Evolutionary conservation across 2,797 vertebrate species (phyloP).

Genomic region (Silurus lanzhouensis): DNA sequence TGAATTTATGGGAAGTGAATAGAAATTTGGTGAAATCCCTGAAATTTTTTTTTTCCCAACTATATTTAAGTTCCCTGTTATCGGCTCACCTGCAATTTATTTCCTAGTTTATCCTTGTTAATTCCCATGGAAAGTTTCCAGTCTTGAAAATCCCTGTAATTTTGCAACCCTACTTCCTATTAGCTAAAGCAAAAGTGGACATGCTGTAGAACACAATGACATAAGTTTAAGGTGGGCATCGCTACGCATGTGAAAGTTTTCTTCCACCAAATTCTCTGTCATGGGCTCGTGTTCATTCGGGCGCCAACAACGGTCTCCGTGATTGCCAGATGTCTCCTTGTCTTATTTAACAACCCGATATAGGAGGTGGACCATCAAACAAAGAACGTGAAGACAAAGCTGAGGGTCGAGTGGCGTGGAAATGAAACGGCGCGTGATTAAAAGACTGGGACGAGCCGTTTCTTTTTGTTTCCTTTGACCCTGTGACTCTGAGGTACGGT

Average conservation of each 20-base stretch:
- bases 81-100: too few species aligned
- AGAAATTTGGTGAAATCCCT: too few species aligned
- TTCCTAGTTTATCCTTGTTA: too few species aligned
- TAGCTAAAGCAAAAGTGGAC: too few species aligned
- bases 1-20: too few species aligned
- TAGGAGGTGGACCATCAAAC: not conserved
- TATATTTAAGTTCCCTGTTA: too few species aligned
- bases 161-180: too few species aligned
- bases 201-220: not conserved
- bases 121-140: too few species aligned
- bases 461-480: not conserved
- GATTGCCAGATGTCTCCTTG: not conserved
- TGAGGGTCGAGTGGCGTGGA: not conserved
- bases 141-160: too few species aligned
- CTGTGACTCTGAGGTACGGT: not conserved
- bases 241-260: not conserved
- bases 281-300: too few species aligned
- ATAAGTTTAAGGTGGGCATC: not conserved
- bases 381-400: not conserved
- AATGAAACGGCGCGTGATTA: not conserved
- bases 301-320: not conserved
- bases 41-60: too few species aligned
- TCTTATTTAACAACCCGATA: not conserved
- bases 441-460: not conserved
- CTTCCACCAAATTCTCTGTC: not conserved